These are phyloP conservation scores for Phalacrocorax aristotelis DNA, from an alignment of 2,113 vertebrate species.

Conservation along the genomic window DNA sequence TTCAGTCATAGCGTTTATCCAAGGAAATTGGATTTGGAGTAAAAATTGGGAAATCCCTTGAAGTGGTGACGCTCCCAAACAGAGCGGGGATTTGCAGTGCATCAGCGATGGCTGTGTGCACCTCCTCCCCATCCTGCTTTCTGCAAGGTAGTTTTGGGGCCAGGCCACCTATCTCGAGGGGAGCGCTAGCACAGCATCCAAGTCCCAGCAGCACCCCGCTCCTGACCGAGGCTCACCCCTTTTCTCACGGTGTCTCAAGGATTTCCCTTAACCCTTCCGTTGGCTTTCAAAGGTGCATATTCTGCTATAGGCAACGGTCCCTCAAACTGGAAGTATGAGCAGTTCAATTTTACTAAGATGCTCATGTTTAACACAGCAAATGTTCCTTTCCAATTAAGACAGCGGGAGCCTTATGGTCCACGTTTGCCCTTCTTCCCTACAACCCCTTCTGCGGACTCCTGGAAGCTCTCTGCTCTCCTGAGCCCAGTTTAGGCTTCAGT, in stretches of 20 bases:
- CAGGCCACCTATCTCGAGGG: background rate
- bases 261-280: background rate
- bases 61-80: background rate
- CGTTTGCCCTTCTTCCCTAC: background rate
- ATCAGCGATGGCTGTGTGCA: background rate
- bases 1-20: background rate
- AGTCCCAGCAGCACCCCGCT: background rate
- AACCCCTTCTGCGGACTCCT: background rate
- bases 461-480: background rate
- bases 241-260: background rate
- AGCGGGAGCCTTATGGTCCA: background rate
- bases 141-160: background rate
- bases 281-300: background rate
- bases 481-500: background rate
- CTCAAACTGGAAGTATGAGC: background rate
- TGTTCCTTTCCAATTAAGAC: background rate
- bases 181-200: background rate
- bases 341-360: background rate
- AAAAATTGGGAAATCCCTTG: background rate
- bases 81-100: background rate
- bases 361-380: background rate
- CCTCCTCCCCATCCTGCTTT: background rate
- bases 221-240: rapidly evolving
- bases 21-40: background rate
- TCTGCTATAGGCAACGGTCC: background rate